Conservation (phyloP, 2,113 vertebrate species). For the Peromyscus californicus region DNA sequence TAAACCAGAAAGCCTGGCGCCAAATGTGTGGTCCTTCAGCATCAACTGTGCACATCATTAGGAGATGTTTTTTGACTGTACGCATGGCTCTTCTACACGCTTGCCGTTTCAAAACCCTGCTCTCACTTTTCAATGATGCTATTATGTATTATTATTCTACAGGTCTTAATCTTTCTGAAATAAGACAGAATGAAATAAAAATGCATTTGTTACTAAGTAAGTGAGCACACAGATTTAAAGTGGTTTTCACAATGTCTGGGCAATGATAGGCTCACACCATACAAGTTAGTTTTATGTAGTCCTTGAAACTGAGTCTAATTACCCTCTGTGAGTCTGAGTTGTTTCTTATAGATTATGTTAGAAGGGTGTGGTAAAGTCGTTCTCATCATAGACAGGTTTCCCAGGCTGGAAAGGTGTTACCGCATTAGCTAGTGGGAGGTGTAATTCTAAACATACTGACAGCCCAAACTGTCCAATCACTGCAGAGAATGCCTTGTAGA, state of each 20-base stretch:
- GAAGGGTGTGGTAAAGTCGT: constrained; percentile 14
- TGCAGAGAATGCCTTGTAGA: neutral
- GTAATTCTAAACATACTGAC: constrained; percentile 5
- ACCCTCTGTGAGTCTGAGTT: neutral
- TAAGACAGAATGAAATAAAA: constrained; percentile 33
- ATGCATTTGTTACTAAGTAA: neutral
- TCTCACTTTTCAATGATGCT: constrained; percentile 30
- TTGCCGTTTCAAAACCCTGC: neutral
- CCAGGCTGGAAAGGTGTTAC: neutral
- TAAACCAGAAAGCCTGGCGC: neutral
- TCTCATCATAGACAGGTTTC: constrained; percentile 28
- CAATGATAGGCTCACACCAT: neutral
- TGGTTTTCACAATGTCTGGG: neutral
- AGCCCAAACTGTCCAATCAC: neutral
- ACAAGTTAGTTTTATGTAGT: constrained; percentile 41
- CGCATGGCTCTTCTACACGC: neutral
- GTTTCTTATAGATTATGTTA: neutral
- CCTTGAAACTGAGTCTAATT: neutral
- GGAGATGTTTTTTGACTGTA: neutral
- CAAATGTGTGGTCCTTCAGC: neutral
- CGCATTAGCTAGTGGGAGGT: neutral
- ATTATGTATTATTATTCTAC: constrained; percentile 1
- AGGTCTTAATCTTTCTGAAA: constrained; percentile 36
- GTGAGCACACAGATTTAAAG: neutral
- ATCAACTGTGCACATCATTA: neutral